Conservation (phyloP, 2,888 invertebrate species). For the Matsumyia berberina region DNA sequence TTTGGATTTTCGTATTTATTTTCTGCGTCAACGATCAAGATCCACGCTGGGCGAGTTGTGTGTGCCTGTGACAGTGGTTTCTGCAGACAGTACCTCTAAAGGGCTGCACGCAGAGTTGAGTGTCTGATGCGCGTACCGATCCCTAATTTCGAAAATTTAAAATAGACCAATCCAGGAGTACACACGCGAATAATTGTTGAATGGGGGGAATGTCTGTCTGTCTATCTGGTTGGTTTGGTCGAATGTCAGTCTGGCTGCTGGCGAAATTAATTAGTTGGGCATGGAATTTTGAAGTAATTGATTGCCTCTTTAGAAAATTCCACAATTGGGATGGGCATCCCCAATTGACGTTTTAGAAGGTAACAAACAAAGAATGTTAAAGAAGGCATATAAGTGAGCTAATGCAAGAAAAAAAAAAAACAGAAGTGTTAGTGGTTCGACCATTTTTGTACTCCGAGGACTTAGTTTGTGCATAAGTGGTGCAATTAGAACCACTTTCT, state of each 20-base stretch:
- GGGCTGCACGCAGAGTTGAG: slow-evolving; percentile 62
- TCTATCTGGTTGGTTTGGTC: slow-evolving; percentile 14
- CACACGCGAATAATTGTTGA: slow-evolving; percentile 46
- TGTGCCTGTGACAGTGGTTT: slow-evolving; percentile 6
- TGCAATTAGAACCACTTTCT: too few species aligned
- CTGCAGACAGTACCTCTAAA: slow-evolving; percentile 44
- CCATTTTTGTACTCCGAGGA: too few species aligned
- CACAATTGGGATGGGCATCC: slow-evolving; percentile 47
- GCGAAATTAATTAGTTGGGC: slow-evolving; percentile 69
- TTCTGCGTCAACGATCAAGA: slow-evolving; percentile 65
- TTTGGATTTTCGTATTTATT: slow-evolving; percentile 59
- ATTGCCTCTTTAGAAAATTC: slow-evolving; percentile 46
- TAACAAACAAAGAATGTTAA: not conserved
- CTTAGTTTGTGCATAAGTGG: too few species aligned
- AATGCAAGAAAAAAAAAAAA: too few species aligned
- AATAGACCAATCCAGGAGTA: slow-evolving; percentile 67
- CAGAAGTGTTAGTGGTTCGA: too few species aligned
- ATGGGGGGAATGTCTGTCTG: slow-evolving; percentile 45
- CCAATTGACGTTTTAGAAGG: slow-evolving; percentile 19
- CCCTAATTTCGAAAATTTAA: slow-evolving; percentile 71
- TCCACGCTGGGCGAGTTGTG: slow-evolving; percentile 30
- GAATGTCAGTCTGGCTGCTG: slow-evolving; percentile 53
- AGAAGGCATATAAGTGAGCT: not conserved
- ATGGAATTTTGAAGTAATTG: slow-evolving; percentile 73
- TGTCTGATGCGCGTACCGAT: slow-evolving; percentile 59